Evolutionary conservation across 1,140 invertebrate species (phyloP).

Genomic region (Chrysoperla carnea): DNA sequence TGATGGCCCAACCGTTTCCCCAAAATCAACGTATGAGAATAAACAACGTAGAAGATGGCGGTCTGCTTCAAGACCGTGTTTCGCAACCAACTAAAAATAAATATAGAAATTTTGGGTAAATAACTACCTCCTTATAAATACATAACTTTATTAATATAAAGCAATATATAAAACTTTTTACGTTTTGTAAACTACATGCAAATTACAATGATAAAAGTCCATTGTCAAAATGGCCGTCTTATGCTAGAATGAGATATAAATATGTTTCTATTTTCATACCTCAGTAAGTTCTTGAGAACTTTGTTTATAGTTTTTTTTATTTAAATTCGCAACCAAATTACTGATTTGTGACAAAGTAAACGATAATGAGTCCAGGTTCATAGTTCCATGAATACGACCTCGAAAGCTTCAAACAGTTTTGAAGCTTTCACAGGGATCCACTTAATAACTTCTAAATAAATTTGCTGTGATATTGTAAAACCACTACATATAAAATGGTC

Average conservation of each 20-base stretch:
- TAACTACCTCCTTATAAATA: neutral
- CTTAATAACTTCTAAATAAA: conserved; percentile 35
- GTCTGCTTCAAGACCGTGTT: conserved; percentile 72
- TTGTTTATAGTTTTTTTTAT: conserved; percentile 86
- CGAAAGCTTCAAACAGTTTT: conserved; percentile 68
- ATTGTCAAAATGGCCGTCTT: too few relatives aligned
- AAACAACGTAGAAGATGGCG: conserved; percentile 74
- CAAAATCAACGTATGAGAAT: conserved; percentile 53
- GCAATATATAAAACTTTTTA: too few relatives aligned
- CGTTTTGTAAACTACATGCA: too few relatives aligned
- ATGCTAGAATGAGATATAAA: too few relatives aligned
- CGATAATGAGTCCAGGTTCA: conserved; percentile 95
- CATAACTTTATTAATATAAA: neutral
- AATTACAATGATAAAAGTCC: too few relatives aligned
- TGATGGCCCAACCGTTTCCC: conserved; percentile 27
- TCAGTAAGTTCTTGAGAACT: conserved; percentile 56
- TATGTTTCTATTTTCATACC: too few relatives aligned
- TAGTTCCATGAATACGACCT: conserved; percentile 83
- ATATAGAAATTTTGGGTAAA: conserved; percentile 1
- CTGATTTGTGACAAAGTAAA: conserved; percentile 95
- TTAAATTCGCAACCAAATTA: conserved; percentile 89
- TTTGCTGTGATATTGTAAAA: conserved; percentile 33
- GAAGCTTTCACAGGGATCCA: conserved; percentile 61
- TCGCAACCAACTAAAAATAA: conserved; percentile 47
- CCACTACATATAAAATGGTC: conserved; percentile 39